A percentile compares a stretch with the other conserved stretches of the same genome.
phyloP scores from a whole-genome alignment of 64 coral and sea anemone genomes.

The Stichodactyla mertensii region DNA sequence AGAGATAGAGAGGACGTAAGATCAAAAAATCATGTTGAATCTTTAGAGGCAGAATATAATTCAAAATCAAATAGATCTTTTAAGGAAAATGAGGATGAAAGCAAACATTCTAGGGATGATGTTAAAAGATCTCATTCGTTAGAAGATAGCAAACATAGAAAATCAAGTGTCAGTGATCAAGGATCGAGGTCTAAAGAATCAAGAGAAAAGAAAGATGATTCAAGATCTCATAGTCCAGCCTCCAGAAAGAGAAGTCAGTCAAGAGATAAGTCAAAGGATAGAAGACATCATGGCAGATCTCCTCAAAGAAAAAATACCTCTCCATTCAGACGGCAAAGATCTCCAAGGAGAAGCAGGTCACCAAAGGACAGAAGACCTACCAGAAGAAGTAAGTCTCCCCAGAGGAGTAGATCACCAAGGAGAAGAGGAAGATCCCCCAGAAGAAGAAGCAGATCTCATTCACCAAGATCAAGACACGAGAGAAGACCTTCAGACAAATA shows the following conservation, averaged over 20 bases:
- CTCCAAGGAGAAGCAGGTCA: conserved; percentile 50
- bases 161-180: conserved; percentile 2
- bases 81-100: background rate
- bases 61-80: conserved; percentile 37
- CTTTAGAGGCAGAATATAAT: conserved; percentile 5
- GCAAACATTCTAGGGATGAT: background rate
- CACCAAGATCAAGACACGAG: conserved; percentile 44
- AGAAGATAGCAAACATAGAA: background rate
- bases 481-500: conserved; percentile 67
- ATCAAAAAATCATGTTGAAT: background rate
- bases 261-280: background rate
- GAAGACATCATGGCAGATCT: conserved; percentile 5
- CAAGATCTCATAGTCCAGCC: conserved; percentile 42
- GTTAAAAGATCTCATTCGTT: background rate
- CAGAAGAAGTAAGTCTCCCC: conserved; percentile 14
- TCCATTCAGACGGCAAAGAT: conserved; percentile 5
- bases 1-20: background rate
- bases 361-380: conserved; percentile 41
- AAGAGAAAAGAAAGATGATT: background rate
- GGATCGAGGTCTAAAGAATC: background rate
- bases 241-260: conserved; percentile 22
- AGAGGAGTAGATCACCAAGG: conserved; percentile 40
- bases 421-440: conserved; percentile 42
- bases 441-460: conserved; percentile 44
- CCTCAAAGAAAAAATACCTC: background rate